Percentiles rank a stretch among this genome's conserved stretches.
Evolutionary conservation across 1,140 invertebrate genomes (phyloP).

Genomic region (Carcinoscorpius rotundicauda): DNA sequence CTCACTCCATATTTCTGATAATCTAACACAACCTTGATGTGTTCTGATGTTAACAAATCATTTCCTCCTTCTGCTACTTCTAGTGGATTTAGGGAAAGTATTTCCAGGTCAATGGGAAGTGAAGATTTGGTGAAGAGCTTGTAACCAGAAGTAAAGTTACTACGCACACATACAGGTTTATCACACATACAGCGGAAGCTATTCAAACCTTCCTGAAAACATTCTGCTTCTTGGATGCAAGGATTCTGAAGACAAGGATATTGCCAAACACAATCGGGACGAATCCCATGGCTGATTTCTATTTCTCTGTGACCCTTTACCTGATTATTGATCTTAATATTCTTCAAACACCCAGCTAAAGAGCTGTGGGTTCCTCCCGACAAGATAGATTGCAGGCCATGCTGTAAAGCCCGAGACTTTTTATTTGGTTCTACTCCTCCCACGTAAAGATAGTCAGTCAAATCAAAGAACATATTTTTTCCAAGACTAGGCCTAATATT

Average conservation of each 20-base stretch:
- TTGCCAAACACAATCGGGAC: constrained; percentile 72
- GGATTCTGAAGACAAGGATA: constrained; percentile 62
- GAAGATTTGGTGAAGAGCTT: constrained; percentile 41
- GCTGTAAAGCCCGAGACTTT: constrained; percentile 51
- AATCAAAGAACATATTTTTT: constrained; percentile 60
- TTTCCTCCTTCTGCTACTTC: constrained; percentile 18
- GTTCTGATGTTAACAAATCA: constrained; percentile 15
- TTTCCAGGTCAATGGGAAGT: constrained; percentile 47
- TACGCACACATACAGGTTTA: constrained; percentile 50
- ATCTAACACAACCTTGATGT: constrained; percentile 60
- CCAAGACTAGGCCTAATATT: constrained; percentile 49
- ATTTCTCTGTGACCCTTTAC: constrained; percentile 50
- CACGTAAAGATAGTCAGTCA: constrained; percentile 63
- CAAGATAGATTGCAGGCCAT: constrained; percentile 44
- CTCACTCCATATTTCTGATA: constrained; percentile 63
- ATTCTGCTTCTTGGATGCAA: constrained; percentile 56
- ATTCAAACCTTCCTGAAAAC: constrained; percentile 64
- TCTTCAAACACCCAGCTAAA: constrained; percentile 52
- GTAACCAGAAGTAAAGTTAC: constrained; percentile 46
- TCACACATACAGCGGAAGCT: constrained; percentile 73
- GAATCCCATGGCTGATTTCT: constrained; percentile 61
- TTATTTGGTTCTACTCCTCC: constrained; percentile 74
- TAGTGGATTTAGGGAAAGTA: constrained; percentile 41
- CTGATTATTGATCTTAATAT: constrained; percentile 55
- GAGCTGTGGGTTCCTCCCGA: constrained; percentile 25